Conservation (phyloP, 2,888 invertebrate genomes). For the Agapetus fuscipes region DNA sequence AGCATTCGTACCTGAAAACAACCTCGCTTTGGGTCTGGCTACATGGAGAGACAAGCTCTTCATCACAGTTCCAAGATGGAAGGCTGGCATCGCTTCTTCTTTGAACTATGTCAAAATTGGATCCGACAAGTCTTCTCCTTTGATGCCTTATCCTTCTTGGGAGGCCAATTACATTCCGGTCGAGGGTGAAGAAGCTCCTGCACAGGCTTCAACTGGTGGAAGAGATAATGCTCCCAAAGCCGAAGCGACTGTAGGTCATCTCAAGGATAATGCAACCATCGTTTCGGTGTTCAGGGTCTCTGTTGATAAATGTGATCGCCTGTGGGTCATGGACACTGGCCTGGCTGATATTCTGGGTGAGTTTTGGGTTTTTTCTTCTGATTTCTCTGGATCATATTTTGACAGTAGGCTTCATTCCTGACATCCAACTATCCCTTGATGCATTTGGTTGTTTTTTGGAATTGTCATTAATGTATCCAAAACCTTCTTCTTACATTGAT, state of each 20-base stretch:
- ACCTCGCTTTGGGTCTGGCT: conserved; percentile 61
- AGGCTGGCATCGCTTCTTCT: conserved; percentile 59
- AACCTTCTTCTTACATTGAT: too few species aligned
- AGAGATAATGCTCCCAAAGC: conserved; percentile 30
- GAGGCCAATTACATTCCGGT: conserved; percentile 67
- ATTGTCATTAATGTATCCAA: too few species aligned
- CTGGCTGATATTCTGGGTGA: conserved; percentile 63
- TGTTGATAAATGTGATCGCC: conserved; percentile 66
- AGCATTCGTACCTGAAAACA: conserved; percentile 53
- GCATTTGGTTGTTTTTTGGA: too few species aligned
- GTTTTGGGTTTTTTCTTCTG: too few species aligned
- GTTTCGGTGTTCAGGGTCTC: conserved; percentile 64
- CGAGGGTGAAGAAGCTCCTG: conserved; percentile 33
- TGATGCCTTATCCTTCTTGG: conserved; percentile 70
- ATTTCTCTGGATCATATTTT: conserved; percentile 9
- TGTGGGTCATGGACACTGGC: conserved; percentile 78
- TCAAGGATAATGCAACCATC: conserved; percentile 51
- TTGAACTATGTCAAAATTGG: conserved; percentile 54
- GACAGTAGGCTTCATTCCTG: too few species aligned
- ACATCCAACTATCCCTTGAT: too few species aligned
- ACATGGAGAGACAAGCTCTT: conserved; percentile 62
- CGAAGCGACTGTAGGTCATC: conserved; percentile 32
- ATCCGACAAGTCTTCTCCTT: conserved; percentile 56
- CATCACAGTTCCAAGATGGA: conserved; percentile 62
- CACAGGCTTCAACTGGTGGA: conserved; percentile 25